These are phyloP conservation scores for Esox niger DNA, from an alignment of 2,113 vertebrate genomes.

Conservation along the genomic window DNA sequence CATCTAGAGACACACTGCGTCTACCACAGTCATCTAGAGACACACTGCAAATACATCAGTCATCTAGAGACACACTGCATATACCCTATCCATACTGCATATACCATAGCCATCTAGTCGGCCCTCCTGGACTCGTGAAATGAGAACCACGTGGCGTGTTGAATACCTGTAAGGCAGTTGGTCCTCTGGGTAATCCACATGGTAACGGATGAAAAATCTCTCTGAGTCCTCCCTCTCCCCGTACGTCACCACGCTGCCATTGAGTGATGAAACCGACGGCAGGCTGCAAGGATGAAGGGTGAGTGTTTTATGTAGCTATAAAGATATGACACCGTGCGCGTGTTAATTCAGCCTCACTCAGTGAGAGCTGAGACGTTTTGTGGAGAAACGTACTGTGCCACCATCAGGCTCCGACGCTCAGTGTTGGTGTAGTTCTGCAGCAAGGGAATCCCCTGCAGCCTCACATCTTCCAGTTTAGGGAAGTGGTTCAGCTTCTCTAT, in stretches of 20 bases:
- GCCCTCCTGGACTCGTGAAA: not conserved
- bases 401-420: conserved; percentile 89
- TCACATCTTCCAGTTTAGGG: conserved; percentile 91
- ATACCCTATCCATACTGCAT: too few relatives aligned
- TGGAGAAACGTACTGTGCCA: conserved; percentile 80
- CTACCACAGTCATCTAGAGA: too few relatives aligned
- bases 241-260: conserved; percentile 87
- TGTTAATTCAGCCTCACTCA: too few relatives aligned
- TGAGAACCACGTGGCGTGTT: not conserved
- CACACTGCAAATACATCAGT: too few relatives aligned
- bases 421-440: conserved; percentile 88
- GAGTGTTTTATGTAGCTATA: too few relatives aligned
- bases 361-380: too few relatives aligned
- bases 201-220: conserved; percentile 94
- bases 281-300: conserved; percentile 69
- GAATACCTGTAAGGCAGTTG: conserved; percentile 86
- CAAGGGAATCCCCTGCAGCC: conserved; percentile 91
- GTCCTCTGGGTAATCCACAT: conserved; percentile 84
- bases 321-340: too few relatives aligned
- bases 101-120: too few relatives aligned
- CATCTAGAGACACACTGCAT: too few relatives aligned
- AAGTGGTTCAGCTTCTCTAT: conserved; percentile 95
- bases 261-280: conserved; percentile 85
- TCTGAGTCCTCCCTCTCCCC: conserved; percentile 93
- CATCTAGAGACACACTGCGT: too few relatives aligned